phyloP scores from a whole-genome alignment of 2,797 vertebrate genomes.

The Triplophysa yarkandensis region DNA sequence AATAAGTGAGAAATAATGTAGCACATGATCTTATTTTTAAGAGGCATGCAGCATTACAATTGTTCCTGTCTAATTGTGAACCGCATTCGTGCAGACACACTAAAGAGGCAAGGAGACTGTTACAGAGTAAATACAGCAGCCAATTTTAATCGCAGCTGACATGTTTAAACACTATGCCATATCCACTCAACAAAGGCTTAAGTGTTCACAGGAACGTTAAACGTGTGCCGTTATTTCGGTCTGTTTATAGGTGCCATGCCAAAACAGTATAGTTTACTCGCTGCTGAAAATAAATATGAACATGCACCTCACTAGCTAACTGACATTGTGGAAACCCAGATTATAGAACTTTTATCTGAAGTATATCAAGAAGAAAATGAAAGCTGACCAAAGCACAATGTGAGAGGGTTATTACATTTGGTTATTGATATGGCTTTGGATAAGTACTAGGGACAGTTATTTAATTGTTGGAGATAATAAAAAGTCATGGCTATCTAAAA shows the following conservation, averaged over 20 bases:
- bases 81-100: constrained; percentile 27
- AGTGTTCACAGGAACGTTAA: constrained; percentile 21
- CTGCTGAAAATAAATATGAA: constrained; percentile 16
- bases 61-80: constrained; percentile 25
- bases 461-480: too few relatives aligned
- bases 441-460: not conserved
- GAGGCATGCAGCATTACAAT: constrained; percentile 1
- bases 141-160: constrained; percentile 39
- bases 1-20: not conserved
- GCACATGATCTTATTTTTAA: not conserved
- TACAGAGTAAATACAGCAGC: constrained; percentile 18
- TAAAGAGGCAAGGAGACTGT: constrained; percentile 38
- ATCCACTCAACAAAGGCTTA: constrained; percentile 43
- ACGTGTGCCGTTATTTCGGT: constrained; percentile 11
- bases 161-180: constrained; percentile 24
- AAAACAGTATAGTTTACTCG: constrained; percentile 22
- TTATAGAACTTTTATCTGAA: constrained; percentile 50
- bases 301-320: not conserved
- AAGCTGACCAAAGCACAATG: not conserved
- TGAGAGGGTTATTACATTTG: not conserved
- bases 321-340: constrained; percentile 33
- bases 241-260: constrained; percentile 26
- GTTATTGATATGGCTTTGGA: constrained; percentile 76
- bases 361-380: constrained; percentile 57
- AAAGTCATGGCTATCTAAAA: too few relatives aligned